phyloP scores from a whole-genome alignment of 1,140 invertebrate species.

The Sarcophaga bullata region DNA sequence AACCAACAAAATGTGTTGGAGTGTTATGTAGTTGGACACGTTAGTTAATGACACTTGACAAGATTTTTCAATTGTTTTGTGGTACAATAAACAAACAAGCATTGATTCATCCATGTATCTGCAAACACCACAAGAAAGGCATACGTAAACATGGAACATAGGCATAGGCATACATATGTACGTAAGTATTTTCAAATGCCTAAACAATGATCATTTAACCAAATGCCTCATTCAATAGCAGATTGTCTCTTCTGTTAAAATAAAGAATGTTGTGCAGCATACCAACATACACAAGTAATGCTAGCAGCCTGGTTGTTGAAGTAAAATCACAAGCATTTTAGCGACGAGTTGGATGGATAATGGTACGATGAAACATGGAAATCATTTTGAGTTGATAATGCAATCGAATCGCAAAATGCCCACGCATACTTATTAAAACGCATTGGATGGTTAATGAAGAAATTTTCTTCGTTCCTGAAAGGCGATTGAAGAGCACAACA shows the following conservation, averaged over 20 bases:
- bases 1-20: background rate
- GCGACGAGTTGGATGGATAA: background rate
- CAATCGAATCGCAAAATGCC: background rate
- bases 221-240: background rate
- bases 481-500: no score
- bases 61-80: constrained; percentile 29
- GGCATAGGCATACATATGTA: background rate
- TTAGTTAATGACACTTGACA: constrained; percentile 33
- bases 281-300: no score
- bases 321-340: no score
- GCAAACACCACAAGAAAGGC: no score
- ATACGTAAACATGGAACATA: no score
- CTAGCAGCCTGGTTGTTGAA: no score
- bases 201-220: constrained; percentile 22
- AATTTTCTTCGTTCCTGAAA: background rate
- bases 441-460: background rate
- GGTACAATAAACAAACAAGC: background rate
- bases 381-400: background rate
- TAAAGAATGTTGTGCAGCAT: no score
- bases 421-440: background rate
- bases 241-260: background rate
- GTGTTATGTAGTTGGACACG: constrained; percentile 23
- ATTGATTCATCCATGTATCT: no score
- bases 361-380: background rate
- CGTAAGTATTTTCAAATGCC: constrained; percentile 16